A percentile compares a stretch with the other conserved stretches of the same genome.
Conservation (phyloP, 2,888 invertebrate species). For the Tethea ocularis region DNA sequence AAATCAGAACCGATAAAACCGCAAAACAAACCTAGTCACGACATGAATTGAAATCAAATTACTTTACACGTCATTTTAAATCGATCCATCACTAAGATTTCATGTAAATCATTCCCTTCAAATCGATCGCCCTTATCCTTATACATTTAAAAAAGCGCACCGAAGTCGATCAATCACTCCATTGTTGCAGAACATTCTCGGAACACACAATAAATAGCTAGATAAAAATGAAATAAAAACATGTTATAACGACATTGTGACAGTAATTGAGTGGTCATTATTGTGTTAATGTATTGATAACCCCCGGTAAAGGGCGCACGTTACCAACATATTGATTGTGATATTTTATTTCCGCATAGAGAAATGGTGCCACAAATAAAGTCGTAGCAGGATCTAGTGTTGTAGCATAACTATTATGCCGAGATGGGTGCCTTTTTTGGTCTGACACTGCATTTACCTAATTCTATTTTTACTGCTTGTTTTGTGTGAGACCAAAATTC, state of each 20-base stretch:
- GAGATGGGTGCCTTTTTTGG: too few species aligned
- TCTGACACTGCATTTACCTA: too few species aligned
- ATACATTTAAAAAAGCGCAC: conserved; percentile 5
- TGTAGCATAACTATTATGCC: too few species aligned
- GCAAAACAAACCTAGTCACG: not conserved
- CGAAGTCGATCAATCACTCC: conserved; percentile 8
- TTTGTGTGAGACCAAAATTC: too few species aligned
- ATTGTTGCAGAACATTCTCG: conserved; percentile 7
- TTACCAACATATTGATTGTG: not conserved
- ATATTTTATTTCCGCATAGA: conserved; percentile 2
- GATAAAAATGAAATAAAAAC: conserved; percentile 51
- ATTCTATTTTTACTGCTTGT: too few species aligned
- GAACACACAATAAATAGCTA: conserved; percentile 36
- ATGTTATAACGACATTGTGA: conserved; percentile 45
- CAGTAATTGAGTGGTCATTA: conserved; percentile 60
- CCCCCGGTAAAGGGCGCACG: conserved; percentile 12
- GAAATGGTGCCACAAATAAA: not conserved
- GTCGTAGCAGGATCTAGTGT: too few species aligned
- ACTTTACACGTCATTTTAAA: conserved; percentile 3
- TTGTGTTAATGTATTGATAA: conserved; percentile 23
- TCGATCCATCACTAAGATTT: conserved; percentile 4
- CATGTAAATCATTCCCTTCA: conserved; percentile 5
- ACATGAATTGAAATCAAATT: conserved; percentile 3
- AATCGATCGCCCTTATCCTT: conserved; percentile 11
- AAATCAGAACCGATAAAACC: not conserved